phyloP scores from a whole-genome alignment of 2,888 invertebrate species.

The Nebria salina region DNA sequence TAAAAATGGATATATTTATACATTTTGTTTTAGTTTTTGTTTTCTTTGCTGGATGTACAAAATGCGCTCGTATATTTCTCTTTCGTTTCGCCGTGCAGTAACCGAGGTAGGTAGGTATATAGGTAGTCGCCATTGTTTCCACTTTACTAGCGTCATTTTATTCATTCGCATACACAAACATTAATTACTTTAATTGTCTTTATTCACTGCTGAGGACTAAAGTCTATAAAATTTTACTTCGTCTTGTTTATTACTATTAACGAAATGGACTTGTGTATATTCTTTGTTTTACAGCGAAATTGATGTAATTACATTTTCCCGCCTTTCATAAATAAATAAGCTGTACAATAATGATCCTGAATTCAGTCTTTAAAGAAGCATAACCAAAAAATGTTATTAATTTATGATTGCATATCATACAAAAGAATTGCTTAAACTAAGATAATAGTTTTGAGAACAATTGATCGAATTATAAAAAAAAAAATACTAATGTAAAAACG shows the following conservation, averaged over 20 bases:
- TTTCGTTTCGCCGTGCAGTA: neutral
- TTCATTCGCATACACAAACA: slow-evolving; percentile 41
- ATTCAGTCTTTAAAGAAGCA: neutral
- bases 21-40: slow-evolving; percentile 37
- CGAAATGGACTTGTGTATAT: slow-evolving; percentile 24
- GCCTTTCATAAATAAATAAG: slow-evolving; percentile 28
- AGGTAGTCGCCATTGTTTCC: slow-evolving; percentile 33
- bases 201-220: slow-evolving; percentile 43
- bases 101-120: neutral
- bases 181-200: slow-evolving; percentile 45
- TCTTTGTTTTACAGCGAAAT: slow-evolving; percentile 39
- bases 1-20: slow-evolving; percentile 28
- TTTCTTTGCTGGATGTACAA: slow-evolving; percentile 12
- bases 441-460: too few species aligned
- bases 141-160: slow-evolving; percentile 37
- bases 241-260: slow-evolving; percentile 39
- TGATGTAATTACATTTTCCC: slow-evolving; percentile 40
- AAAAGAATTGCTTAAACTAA: too few species aligned
- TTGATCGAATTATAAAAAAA: too few species aligned
- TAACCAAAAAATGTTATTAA: neutral
- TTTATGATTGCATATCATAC: too few species aligned
- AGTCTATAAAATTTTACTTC: slow-evolving; percentile 43
- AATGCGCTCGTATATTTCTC: slow-evolving; percentile 33
- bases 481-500: too few species aligned
- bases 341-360: slow-evolving; percentile 20